These are phyloP conservation scores for Nemotelus nigrinus DNA, from an alignment of 2,888 invertebrate genomes.

Conservation along the genomic window DNA sequence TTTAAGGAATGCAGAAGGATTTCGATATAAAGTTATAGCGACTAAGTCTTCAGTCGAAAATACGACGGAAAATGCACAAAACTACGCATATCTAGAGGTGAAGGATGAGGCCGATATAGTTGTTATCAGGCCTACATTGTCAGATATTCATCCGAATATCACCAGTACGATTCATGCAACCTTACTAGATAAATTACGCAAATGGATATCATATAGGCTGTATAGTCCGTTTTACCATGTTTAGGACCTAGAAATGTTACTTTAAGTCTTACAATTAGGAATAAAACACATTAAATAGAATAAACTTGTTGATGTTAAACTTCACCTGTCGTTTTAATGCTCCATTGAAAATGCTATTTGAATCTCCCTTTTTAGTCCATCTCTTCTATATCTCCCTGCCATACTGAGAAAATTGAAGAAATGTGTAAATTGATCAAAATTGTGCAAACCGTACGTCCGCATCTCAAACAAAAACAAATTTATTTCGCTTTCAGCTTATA, in stretches of 20 bases:
- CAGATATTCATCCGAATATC: constrained; percentile 4
- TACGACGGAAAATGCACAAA: background rate
- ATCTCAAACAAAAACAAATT: background rate
- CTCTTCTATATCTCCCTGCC: too few relatives aligned
- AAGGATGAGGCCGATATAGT: constrained; percentile 4
- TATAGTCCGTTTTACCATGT: constrained; percentile 28
- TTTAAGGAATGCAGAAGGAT: constrained; percentile 23
- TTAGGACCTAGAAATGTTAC: background rate
- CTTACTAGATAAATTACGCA: constrained; percentile 17
- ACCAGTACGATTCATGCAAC: constrained; percentile 20
- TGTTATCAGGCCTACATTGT: constrained; percentile 10
- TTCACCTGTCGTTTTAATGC: too few relatives aligned
- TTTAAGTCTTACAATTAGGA: background rate
- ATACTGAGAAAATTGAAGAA: too few relatives aligned
- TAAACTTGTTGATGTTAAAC: too few relatives aligned
- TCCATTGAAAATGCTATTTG: too few relatives aligned
- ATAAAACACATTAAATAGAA: background rate
- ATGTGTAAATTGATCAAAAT: too few relatives aligned
- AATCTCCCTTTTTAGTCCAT: too few relatives aligned
- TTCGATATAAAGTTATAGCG: constrained; percentile 28
- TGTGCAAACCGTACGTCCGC: background rate
- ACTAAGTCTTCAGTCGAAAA: background rate
- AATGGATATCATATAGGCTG: constrained; percentile 45
- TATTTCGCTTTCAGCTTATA: background rate
- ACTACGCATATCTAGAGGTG: constrained; percentile 26